These are phyloP conservation scores for Zaprionus taronus DNA, from an alignment of 1,140 invertebrate genomes.

Conservation along the genomic window DNA sequence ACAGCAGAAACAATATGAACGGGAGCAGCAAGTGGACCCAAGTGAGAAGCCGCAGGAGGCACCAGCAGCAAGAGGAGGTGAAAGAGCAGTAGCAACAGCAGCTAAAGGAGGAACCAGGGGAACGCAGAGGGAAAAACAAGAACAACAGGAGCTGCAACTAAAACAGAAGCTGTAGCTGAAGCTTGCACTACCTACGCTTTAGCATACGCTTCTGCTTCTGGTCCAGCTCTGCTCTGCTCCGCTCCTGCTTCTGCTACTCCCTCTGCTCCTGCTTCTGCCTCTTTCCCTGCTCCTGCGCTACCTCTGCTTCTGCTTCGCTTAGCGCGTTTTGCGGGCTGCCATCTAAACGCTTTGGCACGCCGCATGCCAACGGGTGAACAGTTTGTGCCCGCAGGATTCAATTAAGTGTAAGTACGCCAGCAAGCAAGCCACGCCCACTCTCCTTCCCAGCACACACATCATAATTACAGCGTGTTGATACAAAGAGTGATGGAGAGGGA, in stretches of 20 bases:
- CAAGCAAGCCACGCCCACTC: not conserved
- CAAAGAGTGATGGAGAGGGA: not conserved
- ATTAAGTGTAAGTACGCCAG: constrained; percentile 77
- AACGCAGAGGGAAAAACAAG: not conserved
- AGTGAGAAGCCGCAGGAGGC: too few relatives aligned
- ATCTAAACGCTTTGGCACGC: constrained; percentile 77
- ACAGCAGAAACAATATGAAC: too few relatives aligned
- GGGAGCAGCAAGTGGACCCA: too few relatives aligned
- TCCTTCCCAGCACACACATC: constrained; percentile 1
- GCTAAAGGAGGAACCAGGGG: rapidly evolving
- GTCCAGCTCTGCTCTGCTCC: not conserved
- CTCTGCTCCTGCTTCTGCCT: too few relatives aligned
- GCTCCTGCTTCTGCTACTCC: too few relatives aligned
- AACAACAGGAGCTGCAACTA: too few relatives aligned
- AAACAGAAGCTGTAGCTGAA: not conserved
- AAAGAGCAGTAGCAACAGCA: not conserved
- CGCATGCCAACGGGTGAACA: constrained; percentile 60
- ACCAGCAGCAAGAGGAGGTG: too few relatives aligned
- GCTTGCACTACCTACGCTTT: not conserved
- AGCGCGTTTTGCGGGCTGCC: constrained; percentile 38
- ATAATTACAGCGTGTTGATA: not conserved
- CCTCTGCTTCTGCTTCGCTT: not conserved
- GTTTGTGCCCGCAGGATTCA: constrained; percentile 75
- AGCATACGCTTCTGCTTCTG: too few relatives aligned
- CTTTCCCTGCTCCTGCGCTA: not conserved